These are phyloP conservation scores for Kryptolebias marmoratus DNA, from an alignment of 2,113 vertebrate genomes.

Conservation along the genomic window DNA sequence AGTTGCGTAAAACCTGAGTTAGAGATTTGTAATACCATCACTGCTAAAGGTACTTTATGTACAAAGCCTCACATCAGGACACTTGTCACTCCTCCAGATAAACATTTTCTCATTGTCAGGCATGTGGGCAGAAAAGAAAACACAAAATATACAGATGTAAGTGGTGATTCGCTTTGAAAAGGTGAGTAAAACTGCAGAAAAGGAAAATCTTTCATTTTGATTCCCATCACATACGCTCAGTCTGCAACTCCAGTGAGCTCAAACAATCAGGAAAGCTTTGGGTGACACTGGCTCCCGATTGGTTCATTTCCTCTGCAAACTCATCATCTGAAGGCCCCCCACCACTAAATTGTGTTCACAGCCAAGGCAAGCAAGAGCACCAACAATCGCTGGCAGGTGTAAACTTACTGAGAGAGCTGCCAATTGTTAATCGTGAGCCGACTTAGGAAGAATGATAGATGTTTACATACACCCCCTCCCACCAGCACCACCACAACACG, in stretches of 20 bases:
- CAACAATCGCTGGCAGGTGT: constrained; percentile 48
- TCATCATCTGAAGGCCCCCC: constrained; percentile 32
- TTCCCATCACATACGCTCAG: constrained; percentile 42
- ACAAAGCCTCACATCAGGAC: no score
- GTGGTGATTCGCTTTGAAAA: no score
- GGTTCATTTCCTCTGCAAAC: constrained; percentile 41
- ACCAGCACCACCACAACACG: no score
- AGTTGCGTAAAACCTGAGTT: no score
- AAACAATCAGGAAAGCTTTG: constrained; percentile 45
- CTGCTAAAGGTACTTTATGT: no score
- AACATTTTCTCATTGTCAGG: no score
- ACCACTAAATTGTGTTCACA: constrained; percentile 27
- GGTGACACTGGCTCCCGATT: constrained; percentile 39
- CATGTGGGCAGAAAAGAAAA: no score
- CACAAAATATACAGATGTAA: no score
- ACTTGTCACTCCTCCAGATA: no score
- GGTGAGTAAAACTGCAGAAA: no score
- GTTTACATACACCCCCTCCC: not conserved
- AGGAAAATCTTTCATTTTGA: constrained; percentile 4
- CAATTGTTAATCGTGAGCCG: constrained; percentile 31
- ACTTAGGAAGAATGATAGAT: constrained; percentile 22
- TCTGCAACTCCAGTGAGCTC: constrained; percentile 27
- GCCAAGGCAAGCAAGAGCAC: constrained; percentile 23
- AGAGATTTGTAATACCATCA: no score
- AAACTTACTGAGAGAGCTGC: constrained; percentile 13